phyloP scores from a whole-genome alignment of 2,797 vertebrate genomes.

The Aquila chrysaetos region DNA sequence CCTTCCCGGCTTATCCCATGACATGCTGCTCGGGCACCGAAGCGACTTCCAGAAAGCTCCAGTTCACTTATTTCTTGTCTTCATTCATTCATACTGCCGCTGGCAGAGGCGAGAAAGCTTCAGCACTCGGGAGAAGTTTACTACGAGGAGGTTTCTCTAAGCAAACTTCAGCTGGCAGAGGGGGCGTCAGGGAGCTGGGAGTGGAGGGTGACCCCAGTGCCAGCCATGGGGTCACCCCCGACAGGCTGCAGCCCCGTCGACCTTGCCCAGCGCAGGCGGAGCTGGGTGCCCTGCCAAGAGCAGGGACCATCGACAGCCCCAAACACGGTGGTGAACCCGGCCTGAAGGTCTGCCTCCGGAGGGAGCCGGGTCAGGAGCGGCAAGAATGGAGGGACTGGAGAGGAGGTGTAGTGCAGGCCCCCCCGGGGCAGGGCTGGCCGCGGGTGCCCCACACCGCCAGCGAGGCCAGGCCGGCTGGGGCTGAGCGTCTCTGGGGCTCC shows the following conservation, averaged over 20 bases:
- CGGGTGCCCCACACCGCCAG: accelerated
- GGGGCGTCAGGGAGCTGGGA: neutral
- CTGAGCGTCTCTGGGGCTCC: neutral
- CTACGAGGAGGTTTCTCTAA: neutral
- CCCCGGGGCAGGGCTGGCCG: accelerated
- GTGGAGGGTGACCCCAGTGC: neutral
- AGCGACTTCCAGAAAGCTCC: neutral
- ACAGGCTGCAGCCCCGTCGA: neutral
- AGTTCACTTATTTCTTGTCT: neutral
- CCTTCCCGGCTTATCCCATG: neutral
- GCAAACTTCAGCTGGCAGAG: neutral
- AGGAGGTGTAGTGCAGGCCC: accelerated
- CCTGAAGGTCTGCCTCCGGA: accelerated
- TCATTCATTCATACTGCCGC: neutral
- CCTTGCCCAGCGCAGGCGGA: accelerated
- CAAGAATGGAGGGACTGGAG: no score
- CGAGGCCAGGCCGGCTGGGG: neutral
- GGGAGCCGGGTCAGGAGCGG: neutral
- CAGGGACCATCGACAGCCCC: neutral
- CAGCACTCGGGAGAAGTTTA: neutral
- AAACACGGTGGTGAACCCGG: accelerated
- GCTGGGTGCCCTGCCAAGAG: no score
- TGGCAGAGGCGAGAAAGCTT: neutral
- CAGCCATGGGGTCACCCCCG: no score
- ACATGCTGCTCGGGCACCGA: accelerated